These are phyloP conservation scores for Sebastes wilsoni DNA, from an alignment of 2,797 vertebrate species.

Conservation along the genomic window DNA sequence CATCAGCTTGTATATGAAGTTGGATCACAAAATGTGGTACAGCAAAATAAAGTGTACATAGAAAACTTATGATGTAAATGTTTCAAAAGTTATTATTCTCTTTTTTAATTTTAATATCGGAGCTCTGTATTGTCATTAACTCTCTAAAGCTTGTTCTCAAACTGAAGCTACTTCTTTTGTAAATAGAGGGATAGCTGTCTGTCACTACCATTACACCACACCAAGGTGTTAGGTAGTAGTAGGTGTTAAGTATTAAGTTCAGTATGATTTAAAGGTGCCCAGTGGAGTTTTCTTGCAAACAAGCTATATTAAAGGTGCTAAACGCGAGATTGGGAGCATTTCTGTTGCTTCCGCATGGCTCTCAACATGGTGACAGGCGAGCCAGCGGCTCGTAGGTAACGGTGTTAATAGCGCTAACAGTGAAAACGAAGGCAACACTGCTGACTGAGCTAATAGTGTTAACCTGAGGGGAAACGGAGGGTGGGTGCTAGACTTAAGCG, in stretches of 20 bases:
- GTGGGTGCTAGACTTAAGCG: fast-evolving
- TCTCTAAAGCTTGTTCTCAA: neutral
- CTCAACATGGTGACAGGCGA: fast-evolving
- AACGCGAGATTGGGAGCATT: too few species aligned
- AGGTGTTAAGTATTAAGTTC: neutral
- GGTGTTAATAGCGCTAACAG: too few species aligned
- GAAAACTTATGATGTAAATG: neutral
- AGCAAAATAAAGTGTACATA: neutral
- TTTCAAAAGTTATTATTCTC: neutral
- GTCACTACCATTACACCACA: neutral
- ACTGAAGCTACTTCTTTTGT: neutral
- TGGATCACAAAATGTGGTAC: neutral
- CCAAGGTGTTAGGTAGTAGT: neutral
- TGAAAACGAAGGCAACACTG: too few species aligned
- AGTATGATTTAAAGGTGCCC: neutral
- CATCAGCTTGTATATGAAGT: neutral
- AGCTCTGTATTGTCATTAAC: neutral
- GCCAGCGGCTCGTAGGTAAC: too few species aligned
- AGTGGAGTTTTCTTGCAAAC: neutral
- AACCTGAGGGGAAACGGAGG: too few species aligned
- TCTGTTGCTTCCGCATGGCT: neutral
- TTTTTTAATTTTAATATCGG: neutral
- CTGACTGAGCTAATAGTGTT: too few species aligned
- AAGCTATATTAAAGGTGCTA: too few species aligned
- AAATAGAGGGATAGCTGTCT: neutral